Evolutionary conservation across 2,797 vertebrate species (phyloP).

Genomic region (Neoniphon sammara): DNA sequence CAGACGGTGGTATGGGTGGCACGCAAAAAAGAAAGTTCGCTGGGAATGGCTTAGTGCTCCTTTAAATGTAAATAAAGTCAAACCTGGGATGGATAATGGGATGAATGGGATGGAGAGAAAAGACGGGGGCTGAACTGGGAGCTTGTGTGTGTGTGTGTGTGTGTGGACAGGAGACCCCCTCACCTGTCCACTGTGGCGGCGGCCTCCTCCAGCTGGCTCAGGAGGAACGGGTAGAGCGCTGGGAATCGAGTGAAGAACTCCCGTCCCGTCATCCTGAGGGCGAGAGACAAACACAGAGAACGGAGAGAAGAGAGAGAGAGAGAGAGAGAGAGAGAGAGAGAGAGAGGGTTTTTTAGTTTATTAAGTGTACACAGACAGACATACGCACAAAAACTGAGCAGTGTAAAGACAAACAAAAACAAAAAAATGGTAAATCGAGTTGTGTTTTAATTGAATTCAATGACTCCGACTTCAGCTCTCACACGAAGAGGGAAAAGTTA

Average conservation of each 20-base stretch:
- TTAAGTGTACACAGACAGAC: no score
- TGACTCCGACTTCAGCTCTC: no score
- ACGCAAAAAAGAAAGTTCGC: no score
- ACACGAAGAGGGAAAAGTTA: constrained; percentile 19
- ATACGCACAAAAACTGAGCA: no score
- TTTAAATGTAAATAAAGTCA: constrained; percentile 26
- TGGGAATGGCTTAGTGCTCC: no score
- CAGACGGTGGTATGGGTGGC: no score
- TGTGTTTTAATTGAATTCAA: no score
- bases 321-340: constrained; percentile 4
- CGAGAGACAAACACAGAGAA: neutral
- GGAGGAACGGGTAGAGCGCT: constrained; percentile 93
- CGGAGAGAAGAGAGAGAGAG: constrained; percentile 6
- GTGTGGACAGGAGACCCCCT: constrained; percentile 52
- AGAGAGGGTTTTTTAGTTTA: neutral
- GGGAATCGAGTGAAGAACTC: constrained; percentile 97
- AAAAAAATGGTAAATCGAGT: no score
- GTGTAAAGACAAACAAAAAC: no score
- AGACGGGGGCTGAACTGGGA: no score
- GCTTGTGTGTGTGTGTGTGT: constrained; percentile 1
- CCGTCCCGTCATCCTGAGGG: constrained; percentile 92
- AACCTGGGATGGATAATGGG: constrained; percentile 30
- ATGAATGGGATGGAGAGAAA: no score
- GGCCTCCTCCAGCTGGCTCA: constrained; percentile 89
- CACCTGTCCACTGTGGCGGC: constrained; percentile 89